Evolutionary conservation across 2,113 vertebrate genomes (phyloP).

Genomic region (Saimiri boliviensis): DNA sequence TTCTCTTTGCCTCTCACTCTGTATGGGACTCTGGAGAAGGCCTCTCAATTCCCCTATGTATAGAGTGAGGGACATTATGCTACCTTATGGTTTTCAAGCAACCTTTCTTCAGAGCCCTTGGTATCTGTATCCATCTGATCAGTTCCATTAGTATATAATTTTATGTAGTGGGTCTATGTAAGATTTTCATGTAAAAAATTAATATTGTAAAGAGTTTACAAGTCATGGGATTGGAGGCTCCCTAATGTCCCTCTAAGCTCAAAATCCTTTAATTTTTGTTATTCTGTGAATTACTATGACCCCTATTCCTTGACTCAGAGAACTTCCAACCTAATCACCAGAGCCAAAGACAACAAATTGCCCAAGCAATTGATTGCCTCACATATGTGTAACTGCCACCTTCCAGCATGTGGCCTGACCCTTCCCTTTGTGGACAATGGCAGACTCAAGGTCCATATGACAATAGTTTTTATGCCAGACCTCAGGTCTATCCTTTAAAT

Average conservation of each 20-base stretch:
- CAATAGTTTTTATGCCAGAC: slow-evolving; percentile 30
- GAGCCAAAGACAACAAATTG: slow-evolving; percentile 64
- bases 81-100: not conserved
- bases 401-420: slow-evolving; percentile 50
- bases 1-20: not conserved
- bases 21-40: not conserved
- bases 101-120: not conserved
- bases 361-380: slow-evolving; percentile 54
- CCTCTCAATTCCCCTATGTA: not conserved
- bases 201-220: not conserved
- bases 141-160: not conserved
- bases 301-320: not conserved
- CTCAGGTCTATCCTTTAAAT: not conserved
- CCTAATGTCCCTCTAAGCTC: not conserved
- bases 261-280: not conserved
- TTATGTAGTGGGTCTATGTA: not conserved
- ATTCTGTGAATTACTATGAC: not conserved
- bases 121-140: not conserved
- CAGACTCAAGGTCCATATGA: slow-evolving; percentile 47
- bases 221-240: not conserved
- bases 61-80: not conserved
- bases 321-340: not conserved
- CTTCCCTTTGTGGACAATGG: slow-evolving; percentile 57
- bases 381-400: slow-evolving; percentile 46
- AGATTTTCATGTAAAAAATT: not conserved